Conservation (phyloP, 2,113 vertebrate species). For the Anthoscopus minutus region DNA sequence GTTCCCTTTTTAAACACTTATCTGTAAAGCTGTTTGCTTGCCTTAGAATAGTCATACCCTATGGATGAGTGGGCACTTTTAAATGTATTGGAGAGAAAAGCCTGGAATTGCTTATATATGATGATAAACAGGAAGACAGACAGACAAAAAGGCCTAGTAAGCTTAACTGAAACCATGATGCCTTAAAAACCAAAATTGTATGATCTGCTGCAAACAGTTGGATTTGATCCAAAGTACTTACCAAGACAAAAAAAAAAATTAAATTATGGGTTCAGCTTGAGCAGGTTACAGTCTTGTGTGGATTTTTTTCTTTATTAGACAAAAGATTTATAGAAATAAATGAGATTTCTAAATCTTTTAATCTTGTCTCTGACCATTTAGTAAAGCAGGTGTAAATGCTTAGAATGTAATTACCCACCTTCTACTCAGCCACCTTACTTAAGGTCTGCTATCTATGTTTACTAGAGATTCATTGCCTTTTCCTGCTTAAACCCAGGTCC, state of each 20-base stretch:
- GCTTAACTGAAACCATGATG: neutral
- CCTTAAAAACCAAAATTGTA: neutral
- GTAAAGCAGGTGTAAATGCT: neutral
- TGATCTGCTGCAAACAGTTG: neutral
- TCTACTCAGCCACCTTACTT: rapidly evolving
- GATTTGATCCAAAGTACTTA: neutral
- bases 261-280: neutral
- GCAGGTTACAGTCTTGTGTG: neutral
- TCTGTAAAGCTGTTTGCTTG: neutral
- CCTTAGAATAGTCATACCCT: neutral
- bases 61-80: neutral
- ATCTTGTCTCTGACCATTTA: neutral
- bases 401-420: neutral
- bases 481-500: neutral
- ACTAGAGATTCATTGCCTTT: neutral
- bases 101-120: neutral
- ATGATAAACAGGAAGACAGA: neutral
- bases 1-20: neutral
- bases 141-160: neutral
- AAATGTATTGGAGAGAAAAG: neutral
- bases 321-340: neutral
- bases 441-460: rapidly evolving
- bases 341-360: neutral
- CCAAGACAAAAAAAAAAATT: neutral
- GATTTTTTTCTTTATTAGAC: neutral